Evolutionary conservation across 2,797 vertebrate species (phyloP).

Genomic region (Myioborus melanocephalus): DNA sequence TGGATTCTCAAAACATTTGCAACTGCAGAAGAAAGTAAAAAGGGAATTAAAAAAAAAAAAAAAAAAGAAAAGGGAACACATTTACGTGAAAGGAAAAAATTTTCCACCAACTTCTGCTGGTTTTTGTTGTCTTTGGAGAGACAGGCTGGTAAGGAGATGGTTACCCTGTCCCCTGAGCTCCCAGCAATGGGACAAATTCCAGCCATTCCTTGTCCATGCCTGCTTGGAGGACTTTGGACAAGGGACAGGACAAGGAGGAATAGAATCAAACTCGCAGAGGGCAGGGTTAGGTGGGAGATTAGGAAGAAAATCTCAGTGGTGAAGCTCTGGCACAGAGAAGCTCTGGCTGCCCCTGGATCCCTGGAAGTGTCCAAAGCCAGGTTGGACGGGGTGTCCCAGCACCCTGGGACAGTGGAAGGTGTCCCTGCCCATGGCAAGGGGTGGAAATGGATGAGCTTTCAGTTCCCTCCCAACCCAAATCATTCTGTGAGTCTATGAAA

Average conservation of each 20-base stretch:
- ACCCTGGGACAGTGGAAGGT: accelerated
- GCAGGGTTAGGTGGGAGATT: not conserved
- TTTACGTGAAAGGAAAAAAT: not conserved
- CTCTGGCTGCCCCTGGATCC: not conserved
- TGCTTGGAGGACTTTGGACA: not conserved
- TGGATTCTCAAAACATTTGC: not conserved
- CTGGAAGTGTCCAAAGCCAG: not conserved
- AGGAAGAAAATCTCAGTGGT: accelerated
- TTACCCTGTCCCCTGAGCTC: not conserved
- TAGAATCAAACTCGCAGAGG: not conserved
- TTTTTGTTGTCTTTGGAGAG: not conserved
- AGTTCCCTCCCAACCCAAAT: not conserved
- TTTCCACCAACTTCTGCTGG: not conserved
- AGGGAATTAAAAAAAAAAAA: not conserved
- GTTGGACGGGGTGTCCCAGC: accelerated
- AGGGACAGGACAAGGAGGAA: not conserved
- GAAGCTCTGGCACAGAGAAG: not conserved
- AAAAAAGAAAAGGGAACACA: not conserved
- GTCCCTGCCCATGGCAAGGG: not conserved
- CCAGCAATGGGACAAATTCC: not conserved
- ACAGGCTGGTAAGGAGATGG: not conserved
- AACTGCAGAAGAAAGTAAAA: not conserved
- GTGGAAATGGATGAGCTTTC: not conserved
- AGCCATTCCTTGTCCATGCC: not conserved
- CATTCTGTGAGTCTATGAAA: not conserved